phyloP scores from a whole-genome alignment of 2,113 vertebrate species.

The Trachemys scripta region DNA sequence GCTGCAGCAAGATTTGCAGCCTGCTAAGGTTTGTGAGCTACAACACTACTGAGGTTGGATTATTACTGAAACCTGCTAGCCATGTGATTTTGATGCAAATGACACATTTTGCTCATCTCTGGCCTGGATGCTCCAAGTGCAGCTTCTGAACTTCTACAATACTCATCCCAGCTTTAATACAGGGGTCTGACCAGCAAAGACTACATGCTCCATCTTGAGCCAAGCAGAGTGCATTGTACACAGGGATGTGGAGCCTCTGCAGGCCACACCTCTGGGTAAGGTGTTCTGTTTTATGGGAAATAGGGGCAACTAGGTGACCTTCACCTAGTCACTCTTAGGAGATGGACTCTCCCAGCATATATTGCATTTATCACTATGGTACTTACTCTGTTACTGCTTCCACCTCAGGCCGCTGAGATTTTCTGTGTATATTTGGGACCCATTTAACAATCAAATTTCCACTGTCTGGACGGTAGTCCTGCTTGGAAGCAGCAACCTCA shows the following conservation, averaged over 20 bases:
- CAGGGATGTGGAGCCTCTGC: background rate
- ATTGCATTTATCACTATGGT: background rate
- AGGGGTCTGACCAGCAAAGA: background rate
- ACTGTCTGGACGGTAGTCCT: background rate
- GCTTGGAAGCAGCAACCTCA: slow-evolving; percentile 1
- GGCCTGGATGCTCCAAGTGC: background rate
- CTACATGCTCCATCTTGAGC: background rate
- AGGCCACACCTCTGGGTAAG: background rate
- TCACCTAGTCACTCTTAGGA: background rate
- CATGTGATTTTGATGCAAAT: background rate
- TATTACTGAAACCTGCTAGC: background rate
- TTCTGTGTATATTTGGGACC: slow-evolving; percentile 39
- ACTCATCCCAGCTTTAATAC: background rate
- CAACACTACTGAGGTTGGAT: background rate
- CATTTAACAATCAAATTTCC: slow-evolving; percentile 56
- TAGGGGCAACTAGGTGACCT: background rate
- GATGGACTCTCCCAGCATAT: background rate
- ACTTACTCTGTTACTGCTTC: background rate
- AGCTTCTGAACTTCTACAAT: background rate
- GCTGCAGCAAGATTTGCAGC: background rate
- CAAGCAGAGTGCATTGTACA: background rate
- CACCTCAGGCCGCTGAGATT: background rate
- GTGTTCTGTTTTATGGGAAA: background rate
- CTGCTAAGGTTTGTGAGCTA: background rate
- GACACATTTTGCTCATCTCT: background rate